Evolutionary conservation across 2,113 vertebrate genomes (phyloP).

Genomic region (Neogobius melanostomus): DNA sequence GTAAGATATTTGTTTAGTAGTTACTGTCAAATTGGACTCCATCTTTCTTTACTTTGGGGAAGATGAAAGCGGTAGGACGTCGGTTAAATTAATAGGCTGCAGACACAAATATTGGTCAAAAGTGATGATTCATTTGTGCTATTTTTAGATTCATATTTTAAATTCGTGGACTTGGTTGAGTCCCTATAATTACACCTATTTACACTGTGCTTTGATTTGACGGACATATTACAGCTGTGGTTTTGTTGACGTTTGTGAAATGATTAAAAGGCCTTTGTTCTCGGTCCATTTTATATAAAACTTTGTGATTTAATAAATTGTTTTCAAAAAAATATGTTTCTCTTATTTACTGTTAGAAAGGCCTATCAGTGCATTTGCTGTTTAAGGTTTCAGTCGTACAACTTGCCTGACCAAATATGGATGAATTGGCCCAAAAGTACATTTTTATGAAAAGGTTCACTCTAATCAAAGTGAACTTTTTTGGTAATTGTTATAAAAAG

Average conservation of each 20-base stretch:
- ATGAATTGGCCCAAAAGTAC: too few relatives aligned
- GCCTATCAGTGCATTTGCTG: too few relatives aligned
- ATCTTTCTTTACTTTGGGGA: not conserved
- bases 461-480: too few relatives aligned
- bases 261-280: slow-evolving; percentile 38
- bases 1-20: not conserved
- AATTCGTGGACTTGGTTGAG: not conserved
- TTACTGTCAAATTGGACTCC: not conserved
- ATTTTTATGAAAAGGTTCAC: too few relatives aligned
- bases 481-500: too few relatives aligned
- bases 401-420: too few relatives aligned
- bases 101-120: not conserved
- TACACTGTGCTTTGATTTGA: slow-evolving; percentile 42
- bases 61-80: not conserved
- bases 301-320: slow-evolving; percentile 70
- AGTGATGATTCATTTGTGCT: not conserved
- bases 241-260: not conserved
- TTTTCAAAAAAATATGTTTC: slow-evolving; percentile 35
- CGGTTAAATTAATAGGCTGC: not conserved
- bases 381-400: too few relatives aligned
- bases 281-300: slow-evolving; percentile 65
- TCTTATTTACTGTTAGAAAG: not conserved
- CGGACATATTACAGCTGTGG: not conserved
- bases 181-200: not conserved
- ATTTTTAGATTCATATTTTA: not conserved